Evolutionary conservation across 2,888 invertebrate species (phyloP).

Genomic region (Nipponacmea schrenckii): DNA sequence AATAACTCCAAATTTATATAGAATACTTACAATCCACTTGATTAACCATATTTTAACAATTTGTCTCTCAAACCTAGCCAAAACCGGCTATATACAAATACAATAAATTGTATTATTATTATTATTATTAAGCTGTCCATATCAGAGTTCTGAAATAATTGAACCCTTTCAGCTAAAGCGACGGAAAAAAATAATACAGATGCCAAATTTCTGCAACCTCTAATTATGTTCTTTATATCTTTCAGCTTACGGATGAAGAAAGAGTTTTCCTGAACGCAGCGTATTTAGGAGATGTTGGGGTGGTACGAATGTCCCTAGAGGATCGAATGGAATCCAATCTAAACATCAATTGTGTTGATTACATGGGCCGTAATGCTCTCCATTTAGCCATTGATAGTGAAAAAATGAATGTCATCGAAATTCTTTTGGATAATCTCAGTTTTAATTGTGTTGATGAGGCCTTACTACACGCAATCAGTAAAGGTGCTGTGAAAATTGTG

Average conservation of each 20-base stretch:
- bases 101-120: no score
- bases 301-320: slow-evolving; percentile 65
- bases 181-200: no score
- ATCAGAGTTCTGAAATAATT: no score
- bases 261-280: slow-evolving; percentile 67
- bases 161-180: no score
- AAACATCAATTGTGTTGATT: slow-evolving; percentile 68
- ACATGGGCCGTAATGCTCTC: slow-evolving; percentile 76
- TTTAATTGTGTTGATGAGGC: slow-evolving; percentile 76
- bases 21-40: no score
- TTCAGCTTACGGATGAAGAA: slow-evolving; percentile 67
- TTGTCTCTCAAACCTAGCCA: no score
- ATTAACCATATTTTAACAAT: no score
- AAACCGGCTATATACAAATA: no score
- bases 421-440: slow-evolving; percentile 73
- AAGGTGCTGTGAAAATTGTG: slow-evolving; percentile 75
- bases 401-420: slow-evolving; percentile 75
- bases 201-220: no score
- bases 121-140: no score
- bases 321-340: slow-evolving; percentile 53
- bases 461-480: slow-evolving; percentile 75
- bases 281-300: slow-evolving; percentile 64
- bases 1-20: no score
- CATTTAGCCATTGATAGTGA: slow-evolving; percentile 77
- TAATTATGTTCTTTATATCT: not conserved